These are phyloP conservation scores for Macquaria australasica DNA, from an alignment of 2,113 vertebrate species.

Conservation along the genomic window DNA sequence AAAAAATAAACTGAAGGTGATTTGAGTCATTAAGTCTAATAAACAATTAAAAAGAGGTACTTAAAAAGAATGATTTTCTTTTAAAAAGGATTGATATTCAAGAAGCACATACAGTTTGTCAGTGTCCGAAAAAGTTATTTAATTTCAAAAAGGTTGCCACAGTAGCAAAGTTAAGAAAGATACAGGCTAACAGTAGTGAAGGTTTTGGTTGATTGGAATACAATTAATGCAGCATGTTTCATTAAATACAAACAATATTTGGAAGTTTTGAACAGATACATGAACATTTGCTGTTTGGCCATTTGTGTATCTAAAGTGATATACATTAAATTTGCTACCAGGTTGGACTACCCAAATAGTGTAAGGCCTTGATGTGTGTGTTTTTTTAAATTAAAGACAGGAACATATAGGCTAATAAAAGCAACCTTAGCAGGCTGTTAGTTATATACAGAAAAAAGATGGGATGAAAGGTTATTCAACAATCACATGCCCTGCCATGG, in stretches of 20 bases:
- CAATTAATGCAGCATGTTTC: slow-evolving; percentile 20
- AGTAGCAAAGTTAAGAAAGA: slow-evolving; percentile 60
- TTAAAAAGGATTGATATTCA: slow-evolving; percentile 1
- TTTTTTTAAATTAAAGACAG: slow-evolving; percentile 37
- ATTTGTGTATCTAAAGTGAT: slow-evolving; percentile 26
- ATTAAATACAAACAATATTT: slow-evolving; percentile 51
- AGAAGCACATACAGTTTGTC: slow-evolving; percentile 15
- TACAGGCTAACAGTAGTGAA: slow-evolving; percentile 42
- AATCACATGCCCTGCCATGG: slow-evolving; percentile 15
- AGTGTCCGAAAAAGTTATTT: slow-evolving; percentile 52
- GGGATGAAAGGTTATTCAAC: slow-evolving; percentile 10
- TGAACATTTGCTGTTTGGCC: slow-evolving; percentile 20
- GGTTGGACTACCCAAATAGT: slow-evolving; percentile 36
- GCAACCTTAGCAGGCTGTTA: slow-evolving; percentile 28
- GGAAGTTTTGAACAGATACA: slow-evolving; percentile 24
- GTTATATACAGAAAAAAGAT: slow-evolving; percentile 53
- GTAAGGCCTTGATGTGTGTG: slow-evolving; percentile 39
- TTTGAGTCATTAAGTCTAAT: background rate
- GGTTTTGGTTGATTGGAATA: slow-evolving; percentile 56
- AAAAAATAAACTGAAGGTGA: background rate
- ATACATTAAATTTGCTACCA: slow-evolving; percentile 11
- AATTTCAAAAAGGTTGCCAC: slow-evolving; percentile 51
- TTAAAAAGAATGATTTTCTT: background rate
- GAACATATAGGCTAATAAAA: slow-evolving; percentile 28
- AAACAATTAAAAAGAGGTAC: background rate